Evolutionary conservation across 2,888 invertebrate genomes (phyloP), one percentile per base, ranked within the genome.

Genomic region (Eueremaeus valkanovi): DNA sequence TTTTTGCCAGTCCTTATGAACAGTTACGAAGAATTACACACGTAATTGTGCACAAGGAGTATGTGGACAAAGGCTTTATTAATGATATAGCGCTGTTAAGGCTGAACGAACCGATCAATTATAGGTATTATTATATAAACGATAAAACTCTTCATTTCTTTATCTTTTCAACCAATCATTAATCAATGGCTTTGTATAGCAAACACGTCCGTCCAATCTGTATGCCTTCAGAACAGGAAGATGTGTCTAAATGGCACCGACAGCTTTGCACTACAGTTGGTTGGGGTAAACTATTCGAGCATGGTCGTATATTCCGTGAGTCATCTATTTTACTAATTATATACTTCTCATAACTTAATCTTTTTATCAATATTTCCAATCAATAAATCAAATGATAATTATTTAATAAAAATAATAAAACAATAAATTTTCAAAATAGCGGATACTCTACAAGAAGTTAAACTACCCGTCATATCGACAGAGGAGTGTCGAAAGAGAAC

Each of bases 221-320:
- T 80, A 82, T 89, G 74, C 91, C 91, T 11, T 85, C 86, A n/a
- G 61, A 55, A 3, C 36, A 42, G 1, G 78, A 77, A 11, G 78
- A 78, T 33, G 75, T 75, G 0, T 45, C 66, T 13, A 27, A 75
- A 11, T 79, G 78, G 78, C 75, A 78, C 33, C 90, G 90, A 0
- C 86, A 87, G 0, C 86, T 88, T 79, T 92, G 92, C 82, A 91
- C 91, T 0, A 90, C 91, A 24, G 88, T 91, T 18, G 91, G 92
- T 6, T 91, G 91, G 91, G 92, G 92, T 36, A 91, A 91, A 81
- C 85, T 91, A 0, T 90, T 89, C 80, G 91, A 92, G 84, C 88
- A 90, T 77, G 90, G 90, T 74, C 85, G 90, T 77, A 89, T 91
- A 75, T 91, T 91, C 82, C 92, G 91, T 92, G 85, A 66, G 63